Evolutionary conservation across 1,140 invertebrate species (phyloP), one percentile per base, ranked within the genome.

Genomic region (Fopius arisanus): DNA sequence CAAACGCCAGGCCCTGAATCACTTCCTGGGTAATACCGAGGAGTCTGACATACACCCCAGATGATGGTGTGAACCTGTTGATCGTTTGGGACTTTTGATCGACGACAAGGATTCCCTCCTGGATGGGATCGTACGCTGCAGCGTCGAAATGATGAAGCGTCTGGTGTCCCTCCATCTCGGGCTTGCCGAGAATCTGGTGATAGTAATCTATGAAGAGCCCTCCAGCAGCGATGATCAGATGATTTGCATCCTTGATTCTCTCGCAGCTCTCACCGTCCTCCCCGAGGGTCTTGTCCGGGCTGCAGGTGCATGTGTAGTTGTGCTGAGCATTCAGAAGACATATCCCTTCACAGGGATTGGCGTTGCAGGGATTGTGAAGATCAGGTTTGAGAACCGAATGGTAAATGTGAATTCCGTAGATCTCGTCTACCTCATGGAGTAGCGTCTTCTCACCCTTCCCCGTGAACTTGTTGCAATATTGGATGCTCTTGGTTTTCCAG

Each of bases 241-340:
- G 70, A 9, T 80, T 81, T 1, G 6, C 14, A 2, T 65, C 62
- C 12, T 65, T 70, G 0, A 63, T 75, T 85, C 88, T 82, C 73
- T 75, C 82, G 75, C 92, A 93, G 1, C 85, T 89, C 5, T 86
- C 87, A 31, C 84, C 81, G 79, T 93, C 90, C 0, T 29, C 6
- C 1, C 78, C 75, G 0, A 94, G 79, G 33, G 83, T 78, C 81
- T 94, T 93, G 14, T 93, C 92, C 28, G 93, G 89, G 0, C 95
- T 93, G 81, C 96, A 98, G 5, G 91, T 92, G 84, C 96, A 98
- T 0, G 88, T 88, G 78, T 91, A 92, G 0, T 83, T 88, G 0
- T 79, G 86, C 23, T 86, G 86, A 0, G 92, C 91, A 3, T 90
- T 90, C 31, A 97, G 83, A 1, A 98, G 84, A 80, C 96, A 98